phyloP scores from a whole-genome alignment of 2,888 invertebrate species.

The Schizaphis graminum region DNA sequence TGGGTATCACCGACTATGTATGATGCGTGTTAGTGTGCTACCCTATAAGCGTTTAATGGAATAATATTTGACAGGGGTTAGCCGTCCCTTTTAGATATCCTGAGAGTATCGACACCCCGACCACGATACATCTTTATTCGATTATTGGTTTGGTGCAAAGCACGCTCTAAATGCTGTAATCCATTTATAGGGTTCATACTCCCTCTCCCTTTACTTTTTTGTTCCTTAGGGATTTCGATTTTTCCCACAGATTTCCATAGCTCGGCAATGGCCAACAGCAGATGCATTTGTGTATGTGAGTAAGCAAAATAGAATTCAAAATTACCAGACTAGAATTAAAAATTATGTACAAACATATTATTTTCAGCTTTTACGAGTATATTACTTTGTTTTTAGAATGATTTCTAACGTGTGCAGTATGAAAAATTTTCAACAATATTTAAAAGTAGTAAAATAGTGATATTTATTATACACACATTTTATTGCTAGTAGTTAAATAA shows the following conservation, averaged over 20 bases:
- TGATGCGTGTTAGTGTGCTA: no score
- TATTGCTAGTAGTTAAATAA: background rate
- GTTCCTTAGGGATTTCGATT: slow-evolving; percentile 48
- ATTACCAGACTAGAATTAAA: background rate
- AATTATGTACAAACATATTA: background rate
- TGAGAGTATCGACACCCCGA: slow-evolving; percentile 31
- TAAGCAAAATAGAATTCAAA: background rate
- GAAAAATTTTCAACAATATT: background rate
- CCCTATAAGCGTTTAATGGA: slow-evolving; percentile 25
- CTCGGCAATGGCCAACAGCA: background rate
- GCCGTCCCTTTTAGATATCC: slow-evolving; percentile 24
- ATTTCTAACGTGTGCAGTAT: background rate
- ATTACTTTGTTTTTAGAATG: background rate
- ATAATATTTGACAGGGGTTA: slow-evolving; percentile 26
- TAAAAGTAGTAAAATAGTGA: background rate
- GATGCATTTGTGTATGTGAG: background rate
- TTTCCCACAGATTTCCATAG: slow-evolving; percentile 59
- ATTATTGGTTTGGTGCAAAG: slow-evolving; percentile 53
- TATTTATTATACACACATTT: background rate
- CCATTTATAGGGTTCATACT: slow-evolving; percentile 37
- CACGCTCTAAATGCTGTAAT: slow-evolving; percentile 35
- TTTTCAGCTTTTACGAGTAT: background rate
- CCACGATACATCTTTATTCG: slow-evolving; percentile 53
- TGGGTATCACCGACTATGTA: background rate
- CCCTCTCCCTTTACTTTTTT: slow-evolving; percentile 19